Base-by-base conservation (phyloP, 2,888 invertebrate genomes). In the Drosophila cognata region DNA sequence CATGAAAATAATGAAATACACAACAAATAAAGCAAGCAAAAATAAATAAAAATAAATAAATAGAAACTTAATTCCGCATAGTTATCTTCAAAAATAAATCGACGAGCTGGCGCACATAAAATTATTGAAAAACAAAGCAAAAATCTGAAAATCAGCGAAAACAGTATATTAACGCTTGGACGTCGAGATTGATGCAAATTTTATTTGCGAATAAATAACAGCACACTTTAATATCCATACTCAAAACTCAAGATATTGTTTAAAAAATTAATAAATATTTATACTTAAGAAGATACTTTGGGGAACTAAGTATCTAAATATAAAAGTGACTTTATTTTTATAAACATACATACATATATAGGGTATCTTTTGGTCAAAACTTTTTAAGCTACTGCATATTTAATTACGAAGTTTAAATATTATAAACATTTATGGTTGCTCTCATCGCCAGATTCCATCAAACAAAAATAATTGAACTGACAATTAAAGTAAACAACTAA, bases 51-150 rank as follows among this genome's bases (percentile, higher is more conserved):
- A 51, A 61, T 56, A 61, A 66, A 71, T 59, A 78, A 59, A 66
- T 50, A 71, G 6, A 68, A 71, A 66, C 69, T 36, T 62, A 50
- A 70, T 65, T 74, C 59, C 77, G 77, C 66, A 63, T 41, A 59
- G 35, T 33, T 52, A 48, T 62, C 13, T n/a, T 28, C 28, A 28
- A 59, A 70, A 31, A 71, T 36, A 53, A 43, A 66, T 60, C 31
- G 25, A 33, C 2, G 25, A 53, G 43, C 25, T 55, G 13, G 11
- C n/a, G 3, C n/a, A 52, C 25, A 10, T 65, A 21, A 63, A 59
- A 33, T 56, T 43, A 43, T 38, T 55, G 11, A n/a, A 31, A 56
- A 51, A 43, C 48, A 11, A 50, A 21, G 31, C 3, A 21, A 28
- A 46, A 21, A 25, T 1, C 36, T 8, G 18, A 21, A 33, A 16